Evolutionary conservation across 2,888 invertebrate genomes (phyloP).

Genomic region (Amiota communis): DNA sequence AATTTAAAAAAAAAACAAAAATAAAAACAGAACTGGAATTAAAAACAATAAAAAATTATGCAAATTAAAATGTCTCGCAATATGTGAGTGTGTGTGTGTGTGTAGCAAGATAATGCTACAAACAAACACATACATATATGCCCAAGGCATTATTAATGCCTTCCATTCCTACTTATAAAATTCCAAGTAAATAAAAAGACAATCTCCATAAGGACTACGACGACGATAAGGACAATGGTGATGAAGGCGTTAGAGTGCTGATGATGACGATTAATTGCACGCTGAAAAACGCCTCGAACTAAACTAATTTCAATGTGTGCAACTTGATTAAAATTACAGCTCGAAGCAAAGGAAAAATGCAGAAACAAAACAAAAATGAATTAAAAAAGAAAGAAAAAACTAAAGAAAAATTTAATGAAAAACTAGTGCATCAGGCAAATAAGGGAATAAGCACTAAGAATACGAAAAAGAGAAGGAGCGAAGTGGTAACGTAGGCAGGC

Average conservation of each 20-base stretch:
- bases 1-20: too few relatives aligned
- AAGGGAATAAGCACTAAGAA: not conserved
- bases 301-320: conserved; percentile 27
- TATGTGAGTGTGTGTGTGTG: too few relatives aligned
- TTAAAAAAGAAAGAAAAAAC: not conserved
- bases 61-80: too few relatives aligned
- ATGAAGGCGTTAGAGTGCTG: not conserved
- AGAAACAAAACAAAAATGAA: conserved; percentile 3
- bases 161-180: too few relatives aligned
- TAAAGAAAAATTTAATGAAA: conserved; percentile 15
- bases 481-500: not conserved
- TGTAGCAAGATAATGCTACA: too few relatives aligned
- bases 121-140: too few relatives aligned
- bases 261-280: not conserved
- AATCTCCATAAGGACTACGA: too few relatives aligned
- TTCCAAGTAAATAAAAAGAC: too few relatives aligned
- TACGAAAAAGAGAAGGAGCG: not conserved
- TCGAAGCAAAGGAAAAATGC: not conserved
- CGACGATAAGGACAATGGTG: not conserved
- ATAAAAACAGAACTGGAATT: too few relatives aligned
- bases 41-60: too few relatives aligned
- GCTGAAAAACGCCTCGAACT: conserved; percentile 6
- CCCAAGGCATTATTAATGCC: too few relatives aligned
- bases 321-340: conserved; percentile 33
- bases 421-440: conserved; percentile 1